Evolutionary conservation across 2,113 vertebrate species (phyloP), one percentile per base, ranked within the genome.

Genomic region (Planiliza haematocheilus): DNA sequence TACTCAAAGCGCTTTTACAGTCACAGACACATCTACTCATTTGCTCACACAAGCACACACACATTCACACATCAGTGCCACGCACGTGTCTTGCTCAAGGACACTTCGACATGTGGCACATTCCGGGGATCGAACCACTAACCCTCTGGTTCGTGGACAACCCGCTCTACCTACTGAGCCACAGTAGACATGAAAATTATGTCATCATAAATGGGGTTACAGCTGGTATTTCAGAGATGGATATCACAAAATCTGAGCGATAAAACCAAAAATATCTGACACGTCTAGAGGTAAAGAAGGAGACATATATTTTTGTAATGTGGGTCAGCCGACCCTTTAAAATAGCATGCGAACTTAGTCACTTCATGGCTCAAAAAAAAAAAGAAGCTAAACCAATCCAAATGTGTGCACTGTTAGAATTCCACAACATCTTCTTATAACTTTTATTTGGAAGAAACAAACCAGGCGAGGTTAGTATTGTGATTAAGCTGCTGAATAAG

Each of bases 401-500:
- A 43, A 59, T 6, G 38, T 16, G 0, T 17, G 18, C 10, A 24
- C 7, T 43, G 42, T 46, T 21, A 18, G 10, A 62, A 41, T 77
- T 14, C 10, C 48, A 76, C 42, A 73, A 46, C 5, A 42, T 7
- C 17, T 70, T 57, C 10, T 77, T n/a, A 34, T 69, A 24, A 30
- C 48, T 66, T 59, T 14, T 21, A 13, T 60, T 36, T 53, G 24
- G 7, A 55, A 53, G 13, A 24, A 56, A 36, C 2, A 61, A 37
- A 68, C 48, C 39, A 51, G 55, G 17, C n/a, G 39, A 55, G 39
- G 72, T 77, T 79, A 74, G 80, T 66, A 39, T 14, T 12, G 51
- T 53, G 45, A 10, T 4, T 50, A 7, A 58, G 51, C 17, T 39
- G 34, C 18, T 78, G 51, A 46, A 52, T 34, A 7, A 24, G 30